These are phyloP conservation scores for Agapornis canus DNA, from an alignment of 2,797 vertebrate genomes.

Conservation along the genomic window DNA sequence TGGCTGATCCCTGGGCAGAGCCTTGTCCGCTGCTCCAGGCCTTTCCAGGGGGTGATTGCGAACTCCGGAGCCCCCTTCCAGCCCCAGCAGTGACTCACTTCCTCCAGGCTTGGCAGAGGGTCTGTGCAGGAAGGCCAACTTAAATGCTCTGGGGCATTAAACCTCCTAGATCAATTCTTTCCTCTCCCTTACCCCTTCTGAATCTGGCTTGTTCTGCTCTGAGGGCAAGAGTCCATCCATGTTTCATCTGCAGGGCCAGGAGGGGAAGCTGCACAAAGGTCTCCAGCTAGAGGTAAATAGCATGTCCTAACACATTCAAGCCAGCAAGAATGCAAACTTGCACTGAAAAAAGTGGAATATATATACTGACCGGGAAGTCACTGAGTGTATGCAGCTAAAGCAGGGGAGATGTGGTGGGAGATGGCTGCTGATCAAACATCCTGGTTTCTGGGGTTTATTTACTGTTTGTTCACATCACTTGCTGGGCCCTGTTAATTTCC, in stretches of 20 bases:
- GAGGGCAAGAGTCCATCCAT: not conserved
- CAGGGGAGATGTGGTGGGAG: not conserved
- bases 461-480: not conserved
- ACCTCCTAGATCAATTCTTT: not conserved
- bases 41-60: slow-evolving; percentile 10
- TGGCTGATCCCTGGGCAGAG: slow-evolving; percentile 40
- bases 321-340: not conserved
- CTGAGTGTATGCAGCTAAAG: not conserved
- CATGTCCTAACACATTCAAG: not conserved
- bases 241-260: not conserved
- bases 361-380: not conserved
- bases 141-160: not conserved
- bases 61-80: not conserved
- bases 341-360: not conserved
- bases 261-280: not conserved
- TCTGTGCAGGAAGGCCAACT: not conserved
- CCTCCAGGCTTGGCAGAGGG: slow-evolving; percentile 18
- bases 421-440: not conserved
- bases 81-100: slow-evolving; percentile 43
- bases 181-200: not conserved
- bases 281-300: not conserved
- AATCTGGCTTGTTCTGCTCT: not conserved
- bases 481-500: not conserved
- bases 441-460: accelerated
- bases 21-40: slow-evolving; percentile 31